Evolutionary conservation across 2,113 vertebrate species (phyloP).

Genomic region (Indicator maculatus): DNA sequence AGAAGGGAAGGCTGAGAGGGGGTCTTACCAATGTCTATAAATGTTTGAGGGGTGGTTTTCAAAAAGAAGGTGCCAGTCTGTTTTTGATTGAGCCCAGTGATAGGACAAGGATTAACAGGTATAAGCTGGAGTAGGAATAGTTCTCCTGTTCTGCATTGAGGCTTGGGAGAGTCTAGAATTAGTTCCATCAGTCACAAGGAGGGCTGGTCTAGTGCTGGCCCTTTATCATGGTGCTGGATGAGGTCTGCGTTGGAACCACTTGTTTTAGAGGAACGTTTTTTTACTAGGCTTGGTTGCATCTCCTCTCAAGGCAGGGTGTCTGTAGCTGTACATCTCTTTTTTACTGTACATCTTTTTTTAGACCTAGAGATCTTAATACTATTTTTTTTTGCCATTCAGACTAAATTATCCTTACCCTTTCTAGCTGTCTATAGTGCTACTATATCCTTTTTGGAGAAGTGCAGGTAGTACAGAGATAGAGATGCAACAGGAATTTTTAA

Average conservation of each 20-base stretch:
- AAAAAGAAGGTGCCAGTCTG: too few relatives aligned
- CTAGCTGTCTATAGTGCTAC: not conserved
- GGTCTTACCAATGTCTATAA: too few relatives aligned
- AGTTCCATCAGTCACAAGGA: not conserved
- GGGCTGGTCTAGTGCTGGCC: not conserved
- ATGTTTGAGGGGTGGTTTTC: too few relatives aligned
- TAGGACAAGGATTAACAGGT: too few relatives aligned
- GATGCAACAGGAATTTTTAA: not conserved
- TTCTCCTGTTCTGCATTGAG: not conserved
- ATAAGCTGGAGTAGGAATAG: not conserved
- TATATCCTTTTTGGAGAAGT: not conserved
- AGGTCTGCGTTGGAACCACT: not conserved
- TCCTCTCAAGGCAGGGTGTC: not conserved
- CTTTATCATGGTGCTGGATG: not conserved
- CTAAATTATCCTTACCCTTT: not conserved
- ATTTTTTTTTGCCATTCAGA: not conserved
- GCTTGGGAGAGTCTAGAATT: not conserved
- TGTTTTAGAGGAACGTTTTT: not conserved
- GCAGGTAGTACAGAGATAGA: not conserved
- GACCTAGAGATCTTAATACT: not conserved
- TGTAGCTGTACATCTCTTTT: not conserved
- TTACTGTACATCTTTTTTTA: not conserved
- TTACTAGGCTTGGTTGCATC: not conserved
- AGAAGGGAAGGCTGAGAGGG: too few relatives aligned
- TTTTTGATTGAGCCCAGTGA: too few relatives aligned